Conservation (phyloP, 2,797 vertebrate species). For the Apodemus agrarius region DNA sequence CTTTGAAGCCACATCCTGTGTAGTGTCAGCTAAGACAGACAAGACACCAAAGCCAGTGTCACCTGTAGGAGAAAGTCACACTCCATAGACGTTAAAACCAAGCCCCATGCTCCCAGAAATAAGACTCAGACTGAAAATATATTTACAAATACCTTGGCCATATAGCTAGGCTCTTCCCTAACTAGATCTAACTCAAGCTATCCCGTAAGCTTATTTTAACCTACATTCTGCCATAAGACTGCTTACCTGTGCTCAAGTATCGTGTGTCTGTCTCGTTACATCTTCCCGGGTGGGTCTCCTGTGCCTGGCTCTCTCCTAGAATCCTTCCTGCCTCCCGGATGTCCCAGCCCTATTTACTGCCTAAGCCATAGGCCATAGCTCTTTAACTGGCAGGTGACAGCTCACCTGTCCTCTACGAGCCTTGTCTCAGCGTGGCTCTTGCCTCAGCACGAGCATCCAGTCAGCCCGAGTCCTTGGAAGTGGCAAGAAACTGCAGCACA, state of each 20-base stretch:
- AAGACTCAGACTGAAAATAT: not conserved
- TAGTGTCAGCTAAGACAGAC: not conserved
- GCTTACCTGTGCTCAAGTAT: not conserved
- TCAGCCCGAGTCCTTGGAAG: no score
- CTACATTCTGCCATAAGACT: not conserved
- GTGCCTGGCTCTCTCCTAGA: not conserved
- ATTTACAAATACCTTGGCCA: not conserved
- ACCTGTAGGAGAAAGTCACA: not conserved
- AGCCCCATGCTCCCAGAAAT: not conserved
- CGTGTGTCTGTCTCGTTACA: not conserved
- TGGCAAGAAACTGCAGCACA: no score
- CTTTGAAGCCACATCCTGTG: not conserved
- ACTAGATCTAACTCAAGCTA: not conserved
- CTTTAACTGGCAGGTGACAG: not conserved
- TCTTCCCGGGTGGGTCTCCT: not conserved
- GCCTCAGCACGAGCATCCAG: no score
- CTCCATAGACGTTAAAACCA: not conserved
- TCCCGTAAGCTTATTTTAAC: not conserved
- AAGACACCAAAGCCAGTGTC: not conserved
- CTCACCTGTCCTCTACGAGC: not conserved
- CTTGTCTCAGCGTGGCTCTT: no score
- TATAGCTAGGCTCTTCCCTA: not conserved
- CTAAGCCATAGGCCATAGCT: not conserved
- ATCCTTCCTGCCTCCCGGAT: not conserved
- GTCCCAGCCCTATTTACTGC: not conserved